Base-by-base conservation (phyloP, 92 coral and sea anemone species). In the Zoanthus gigantus region DNA sequence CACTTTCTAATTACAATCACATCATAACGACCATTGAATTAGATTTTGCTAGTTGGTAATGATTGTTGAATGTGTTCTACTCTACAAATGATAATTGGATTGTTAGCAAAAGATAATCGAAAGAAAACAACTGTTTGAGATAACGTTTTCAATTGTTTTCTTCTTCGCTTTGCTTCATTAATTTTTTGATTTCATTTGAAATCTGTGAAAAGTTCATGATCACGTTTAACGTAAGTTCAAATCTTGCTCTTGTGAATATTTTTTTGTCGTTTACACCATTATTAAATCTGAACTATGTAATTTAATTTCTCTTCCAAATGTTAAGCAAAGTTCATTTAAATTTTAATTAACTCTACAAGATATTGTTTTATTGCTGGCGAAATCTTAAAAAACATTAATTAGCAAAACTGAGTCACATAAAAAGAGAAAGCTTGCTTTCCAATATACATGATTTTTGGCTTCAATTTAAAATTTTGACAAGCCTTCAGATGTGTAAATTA, bases 71-170 rank as follows among this genome's bases (percentile, higher is more conserved):
- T 13, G 47, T 45, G 47, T 18, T 34, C 28, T 37, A 7, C 28
- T 73, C 54, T 47, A 44, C 29, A 73, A 44, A 73, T n/a, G 5
- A 72, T 72, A n/a, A 63, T 63, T 63, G 69, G 69, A n/a, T 63
- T n/a, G 66, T 60, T 0, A 63, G 69, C 69, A 63, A 63, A n/a
- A 7, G 29, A 63, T 63, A 17, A 63, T 9, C 10, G 9, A 17
- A 3, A 2, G 28, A 17, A 63, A 63, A 7, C 65, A 57, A 37
- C 3, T 37, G 42, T 37, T 37, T 37, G 2, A 37, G 42, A 37
- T 37, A 37, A 37, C 42, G 42, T 12, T 15, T 13, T 12, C n/a
- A 14, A 58, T 18, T 14, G n/a, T 58, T 18, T 58, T 5, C n/a
- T 5, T 58, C 6, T 12, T 6, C 65, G 65, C 13, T 15, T 15